These are phyloP conservation scores for Liodrosophila aerea DNA, from an alignment of 2,888 invertebrate species.

Conservation along the genomic window DNA sequence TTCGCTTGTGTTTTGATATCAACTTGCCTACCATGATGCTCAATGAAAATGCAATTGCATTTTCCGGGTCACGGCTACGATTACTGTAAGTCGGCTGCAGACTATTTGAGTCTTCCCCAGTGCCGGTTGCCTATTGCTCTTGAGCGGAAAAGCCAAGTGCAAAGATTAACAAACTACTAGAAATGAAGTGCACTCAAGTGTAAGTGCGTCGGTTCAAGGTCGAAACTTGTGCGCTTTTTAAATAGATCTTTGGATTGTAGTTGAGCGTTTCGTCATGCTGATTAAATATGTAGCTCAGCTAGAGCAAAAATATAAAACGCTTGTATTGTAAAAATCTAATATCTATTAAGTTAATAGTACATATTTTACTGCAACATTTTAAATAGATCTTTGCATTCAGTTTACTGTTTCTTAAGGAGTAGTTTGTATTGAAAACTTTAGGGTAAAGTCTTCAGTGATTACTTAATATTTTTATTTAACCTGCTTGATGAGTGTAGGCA, in stretches of 20 bases:
- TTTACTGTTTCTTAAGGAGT: no score
- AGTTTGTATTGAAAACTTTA: no score
- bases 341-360: no score
- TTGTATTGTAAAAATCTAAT: no score
- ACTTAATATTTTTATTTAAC: no score
- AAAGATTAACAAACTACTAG: slow-evolving; percentile 25
- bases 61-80: slow-evolving; percentile 47
- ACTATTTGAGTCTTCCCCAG: slow-evolving; percentile 3
- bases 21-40: slow-evolving; percentile 19
- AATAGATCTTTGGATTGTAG: background rate
- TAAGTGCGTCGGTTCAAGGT: slow-evolving; percentile 5
- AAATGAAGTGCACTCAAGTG: slow-evolving; percentile 7
- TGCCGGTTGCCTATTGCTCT: slow-evolving; percentile 24
- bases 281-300: no score
- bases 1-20: slow-evolving; percentile 39
- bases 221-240: background rate
- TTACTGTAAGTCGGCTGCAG: slow-evolving; percentile 26
- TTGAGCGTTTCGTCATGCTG: no score
- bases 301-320: no score
- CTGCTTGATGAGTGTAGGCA: no score
- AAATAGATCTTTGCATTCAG: no score
- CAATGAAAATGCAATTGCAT: slow-evolving; percentile 40
- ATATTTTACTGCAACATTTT: no score
- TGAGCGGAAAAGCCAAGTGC: slow-evolving; percentile 18
- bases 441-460: no score